Conservation (phyloP, 2,113 vertebrate species). For the Myotis brandtii region DNA sequence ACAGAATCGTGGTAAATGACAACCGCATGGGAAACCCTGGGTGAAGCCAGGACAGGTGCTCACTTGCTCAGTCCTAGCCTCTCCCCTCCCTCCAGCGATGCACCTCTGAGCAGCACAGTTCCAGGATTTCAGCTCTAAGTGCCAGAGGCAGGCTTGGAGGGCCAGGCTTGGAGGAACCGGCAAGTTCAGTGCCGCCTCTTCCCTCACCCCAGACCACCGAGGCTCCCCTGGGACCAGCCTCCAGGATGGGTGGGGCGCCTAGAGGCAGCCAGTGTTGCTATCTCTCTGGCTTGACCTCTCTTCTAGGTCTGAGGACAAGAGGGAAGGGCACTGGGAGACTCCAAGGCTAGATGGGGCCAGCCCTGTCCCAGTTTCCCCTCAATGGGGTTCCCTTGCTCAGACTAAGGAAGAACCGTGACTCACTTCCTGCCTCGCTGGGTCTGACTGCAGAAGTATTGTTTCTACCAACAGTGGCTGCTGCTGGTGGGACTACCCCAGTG, state of each 20-base stretch:
- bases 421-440: slow-evolving; percentile 73
- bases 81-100: not conserved
- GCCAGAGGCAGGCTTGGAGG: not conserved
- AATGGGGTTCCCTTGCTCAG: slow-evolving; percentile 61
- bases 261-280: not conserved
- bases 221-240: not conserved
- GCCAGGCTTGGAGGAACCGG: not conserved
- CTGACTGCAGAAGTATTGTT: slow-evolving; percentile 45
- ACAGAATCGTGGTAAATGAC: not conserved
- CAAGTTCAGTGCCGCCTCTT: not conserved
- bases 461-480: not conserved
- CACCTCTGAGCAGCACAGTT: not conserved
- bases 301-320: not conserved
- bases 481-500: not conserved
- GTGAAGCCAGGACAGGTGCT: not conserved
- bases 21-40: not conserved
- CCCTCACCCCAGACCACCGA: not conserved
- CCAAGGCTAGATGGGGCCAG: slow-evolving; percentile 14
- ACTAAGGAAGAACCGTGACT: slow-evolving; percentile 68
- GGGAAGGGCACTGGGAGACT: not conserved
- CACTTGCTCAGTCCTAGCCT: not conserved
- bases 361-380: slow-evolving; percentile 64
- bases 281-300: not conserved
- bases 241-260: not conserved
- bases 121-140: not conserved